These are phyloP conservation scores for Megaceryle alcyon DNA, from an alignment of 2,797 vertebrate genomes.

Conservation along the genomic window DNA sequence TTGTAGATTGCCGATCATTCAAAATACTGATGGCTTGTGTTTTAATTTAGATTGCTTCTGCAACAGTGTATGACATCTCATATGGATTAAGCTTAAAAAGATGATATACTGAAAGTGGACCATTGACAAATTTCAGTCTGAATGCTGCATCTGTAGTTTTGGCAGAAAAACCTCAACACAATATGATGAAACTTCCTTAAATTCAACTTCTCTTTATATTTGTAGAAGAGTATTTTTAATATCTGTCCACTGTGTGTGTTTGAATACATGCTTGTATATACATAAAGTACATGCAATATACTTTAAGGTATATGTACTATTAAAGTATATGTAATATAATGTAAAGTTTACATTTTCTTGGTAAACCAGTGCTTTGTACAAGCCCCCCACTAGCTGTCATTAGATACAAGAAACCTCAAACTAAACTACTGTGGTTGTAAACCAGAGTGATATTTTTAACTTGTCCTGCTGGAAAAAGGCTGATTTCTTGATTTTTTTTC, in stretches of 20 bases:
- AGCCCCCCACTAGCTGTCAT: neutral
- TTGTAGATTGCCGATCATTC: neutral
- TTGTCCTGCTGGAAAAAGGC: neutral
- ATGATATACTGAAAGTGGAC: neutral
- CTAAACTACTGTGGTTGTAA: neutral
- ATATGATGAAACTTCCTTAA: neutral
- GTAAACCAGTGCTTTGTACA: neutral
- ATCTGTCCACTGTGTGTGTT: neutral
- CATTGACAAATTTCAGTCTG: neutral
- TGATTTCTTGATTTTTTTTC: neutral
- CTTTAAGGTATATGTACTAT: neutral
- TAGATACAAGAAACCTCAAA: neutral
- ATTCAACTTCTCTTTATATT: neutral
- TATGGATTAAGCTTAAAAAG: neutral
- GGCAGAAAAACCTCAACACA: neutral
- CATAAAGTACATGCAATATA: neutral
- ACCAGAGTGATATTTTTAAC: neutral
- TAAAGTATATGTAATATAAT: neutral
- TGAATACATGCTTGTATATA: neutral
- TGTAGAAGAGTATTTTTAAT: neutral
- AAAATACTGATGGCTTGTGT: neutral
- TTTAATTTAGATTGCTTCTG: slow-evolving; percentile 37
- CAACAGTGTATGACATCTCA: neutral
- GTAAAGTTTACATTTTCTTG: neutral
- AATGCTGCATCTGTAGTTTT: neutral